These are phyloP conservation scores for Apis mellifera DNA, from an alignment of 1,140 invertebrate species.

Conservation along the genomic window Amel_HAv3.1 CM009941.2:9746501-9747000, in stretches of 20 bases:
- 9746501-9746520: neutral
- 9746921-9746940: neutral
- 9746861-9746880: neutral
- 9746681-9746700: constrained; percentile 49
- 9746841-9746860: neutral
- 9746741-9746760: constrained; percentile 1
- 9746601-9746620: constrained; percentile 17
- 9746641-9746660: neutral
- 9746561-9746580: constrained; percentile 7
- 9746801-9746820: neutral
- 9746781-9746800: neutral
- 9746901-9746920: neutral
- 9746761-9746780: too few relatives aligned
- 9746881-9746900: neutral
- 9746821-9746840: neutral
- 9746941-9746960: too few relatives aligned
- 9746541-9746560: neutral
- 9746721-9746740: constrained; percentile 32
- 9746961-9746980: too few relatives aligned
- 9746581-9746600: constrained; percentile 31
- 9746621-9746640: constrained; percentile 40
- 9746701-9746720: constrained; percentile 34
- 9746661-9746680: constrained; percentile 13
- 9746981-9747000: too few relatives aligned
- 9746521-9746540: constrained; percentile 1